Percentiles rank a stretch among this genome's conserved stretches.
Conservation (phyloP, 2,113 vertebrate genomes). For the Myotis lucifugus region DNA sequence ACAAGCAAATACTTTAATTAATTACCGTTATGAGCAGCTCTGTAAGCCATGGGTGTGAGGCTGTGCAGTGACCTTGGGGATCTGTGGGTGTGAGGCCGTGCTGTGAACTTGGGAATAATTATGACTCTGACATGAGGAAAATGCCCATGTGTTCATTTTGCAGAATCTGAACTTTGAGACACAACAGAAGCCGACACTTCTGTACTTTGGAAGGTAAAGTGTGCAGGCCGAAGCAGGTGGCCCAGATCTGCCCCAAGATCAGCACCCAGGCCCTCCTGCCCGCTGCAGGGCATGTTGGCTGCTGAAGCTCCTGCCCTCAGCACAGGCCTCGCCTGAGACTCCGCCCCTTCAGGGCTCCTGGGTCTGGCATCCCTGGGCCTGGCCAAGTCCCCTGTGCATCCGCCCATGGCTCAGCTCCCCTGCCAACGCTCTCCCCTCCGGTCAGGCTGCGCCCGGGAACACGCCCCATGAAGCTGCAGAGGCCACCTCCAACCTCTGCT, state of each 20-base stretch:
- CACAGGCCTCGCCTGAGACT: neutral
- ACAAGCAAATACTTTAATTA: accelerated
- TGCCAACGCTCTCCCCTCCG: too few species aligned
- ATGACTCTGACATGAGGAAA: neutral
- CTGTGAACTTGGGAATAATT: neutral
- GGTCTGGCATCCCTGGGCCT: neutral
- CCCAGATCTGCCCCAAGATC: neutral
- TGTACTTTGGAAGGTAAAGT: neutral
- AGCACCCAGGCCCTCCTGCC: neutral
- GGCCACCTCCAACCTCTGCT: too few species aligned
- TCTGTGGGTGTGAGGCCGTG: too few species aligned
- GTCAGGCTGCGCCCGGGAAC: too few species aligned
- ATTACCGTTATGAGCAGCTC: accelerated
- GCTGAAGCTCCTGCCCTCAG: neutral
- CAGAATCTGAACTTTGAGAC: neutral
- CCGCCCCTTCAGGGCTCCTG: neutral
- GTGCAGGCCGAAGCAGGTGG: neutral
- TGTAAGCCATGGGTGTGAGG: too few species aligned
- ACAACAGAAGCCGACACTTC: neutral
- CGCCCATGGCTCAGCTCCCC: too few species aligned
- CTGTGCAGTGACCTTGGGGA: too few species aligned
- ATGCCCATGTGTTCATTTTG: neutral
- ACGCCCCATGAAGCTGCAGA: too few species aligned
- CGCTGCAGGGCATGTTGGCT: neutral
- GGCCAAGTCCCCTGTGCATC: too few species aligned